phyloP scores from a whole-genome alignment of 92 coral and sea anemone species.

The Scolanthus callimorphus region DNA sequence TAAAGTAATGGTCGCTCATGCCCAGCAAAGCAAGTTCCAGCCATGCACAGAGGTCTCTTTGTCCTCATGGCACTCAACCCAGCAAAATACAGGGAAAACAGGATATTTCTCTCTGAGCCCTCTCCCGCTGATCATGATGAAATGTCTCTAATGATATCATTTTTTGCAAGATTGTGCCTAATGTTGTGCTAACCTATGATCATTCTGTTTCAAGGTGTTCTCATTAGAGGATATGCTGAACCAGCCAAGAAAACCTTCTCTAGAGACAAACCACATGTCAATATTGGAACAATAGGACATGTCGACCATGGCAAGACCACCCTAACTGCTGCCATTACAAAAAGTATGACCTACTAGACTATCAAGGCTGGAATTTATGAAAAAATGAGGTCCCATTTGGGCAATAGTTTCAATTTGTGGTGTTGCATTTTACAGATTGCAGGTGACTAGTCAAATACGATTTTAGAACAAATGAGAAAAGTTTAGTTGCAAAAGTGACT shows the following conservation, averaged over 20 bases:
- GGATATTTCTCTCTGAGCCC: too few species aligned
- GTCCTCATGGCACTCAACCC: too few species aligned
- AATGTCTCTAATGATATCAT: neutral
- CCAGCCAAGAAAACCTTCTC: slow-evolving; percentile 79
- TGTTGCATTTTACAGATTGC: neutral
- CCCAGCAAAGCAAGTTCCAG: too few species aligned
- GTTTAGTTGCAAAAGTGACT: too few species aligned
- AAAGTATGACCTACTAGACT: slow-evolving; percentile 42
- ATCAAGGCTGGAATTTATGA: neutral
- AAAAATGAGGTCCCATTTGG: neutral
- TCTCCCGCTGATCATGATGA: neutral
- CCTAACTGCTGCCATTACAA: slow-evolving; percentile 98
- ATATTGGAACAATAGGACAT: slow-evolving; percentile 98
- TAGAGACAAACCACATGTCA: slow-evolving; percentile 94
- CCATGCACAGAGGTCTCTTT: too few species aligned
- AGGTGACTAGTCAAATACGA: too few species aligned
- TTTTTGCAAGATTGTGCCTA: neutral
- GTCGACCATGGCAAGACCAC: slow-evolving; percentile 99
- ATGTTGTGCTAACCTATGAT: neutral
- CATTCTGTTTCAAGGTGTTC: slow-evolving; percentile 25
- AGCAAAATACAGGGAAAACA: too few species aligned
- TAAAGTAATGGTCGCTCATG: too few species aligned
- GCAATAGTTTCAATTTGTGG: neutral
- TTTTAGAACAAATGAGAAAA: too few species aligned
- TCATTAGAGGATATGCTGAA: slow-evolving; percentile 71